Evolutionary conservation across 37 sponge, comb jelly and placozoan species (phyloP), one percentile per base, ranked within the genome.

Genomic region (Trichoplax adhaerens): DNA sequence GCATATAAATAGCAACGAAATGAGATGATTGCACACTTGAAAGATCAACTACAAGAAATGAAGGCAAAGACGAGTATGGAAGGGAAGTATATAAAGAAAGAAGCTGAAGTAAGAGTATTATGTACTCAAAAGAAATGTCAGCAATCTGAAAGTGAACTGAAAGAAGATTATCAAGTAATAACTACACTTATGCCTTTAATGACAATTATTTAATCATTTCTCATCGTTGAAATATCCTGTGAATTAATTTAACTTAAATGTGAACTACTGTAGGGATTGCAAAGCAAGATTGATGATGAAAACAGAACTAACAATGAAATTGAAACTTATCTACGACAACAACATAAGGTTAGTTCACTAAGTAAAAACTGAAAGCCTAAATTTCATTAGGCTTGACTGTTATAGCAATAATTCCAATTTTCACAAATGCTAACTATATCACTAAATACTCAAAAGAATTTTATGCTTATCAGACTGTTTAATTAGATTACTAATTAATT

Each of bases 11-110:
- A 91, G 88, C 66, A 77, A 1, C 75, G 90, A 29, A 81, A 86
- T 79, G 95, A 94, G 66, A 76, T 78, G 71, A 84, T 86, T 48
- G 95, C 95, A 58, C 84, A 94, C 66, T 68, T 86, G 68, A 94
- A 86, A 71, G 95, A 94, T 62, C 90, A 94, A 73, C 79, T 78
- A 12, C 79, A 78, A 48, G 79, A 78, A 65, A 78, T 66, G 6
- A 53, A 66, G 58, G 79, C 79, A 58, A 78, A 72, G 52, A 78
- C 71, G 46, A 78, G 66, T 12, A 78, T 78, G 79, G 79, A 78
- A 52, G 55, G 71, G 2, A 84, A 87, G 48, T 82, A 79, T 50
- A 70, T 84, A 47, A 83, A 84, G 77, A 91, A 91, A 64, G 85
- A 87, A 66, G 70, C 82, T 49, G 82, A 87, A 77, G 91, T 90